Base-by-base conservation (phyloP, 2,888 invertebrate species). In the Merodon equestris region DNA sequence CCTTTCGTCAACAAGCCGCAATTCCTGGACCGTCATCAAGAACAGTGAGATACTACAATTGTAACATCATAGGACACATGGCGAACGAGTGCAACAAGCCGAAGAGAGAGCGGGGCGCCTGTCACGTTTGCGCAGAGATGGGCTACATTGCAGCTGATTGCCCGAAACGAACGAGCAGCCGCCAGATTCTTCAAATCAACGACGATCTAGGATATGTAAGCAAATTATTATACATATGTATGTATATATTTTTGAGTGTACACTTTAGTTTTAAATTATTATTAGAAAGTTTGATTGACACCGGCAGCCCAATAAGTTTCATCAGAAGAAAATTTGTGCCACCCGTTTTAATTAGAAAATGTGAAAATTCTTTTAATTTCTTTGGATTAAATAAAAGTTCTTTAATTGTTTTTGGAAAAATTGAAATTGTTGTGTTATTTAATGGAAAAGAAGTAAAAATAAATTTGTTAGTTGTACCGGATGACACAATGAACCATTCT, bases 201-300 rank as follows among this genome's bases (percentile, higher is more conserved):
- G 64, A 63, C 0, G 45, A 71, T 42, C 73, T 70, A n/a, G 40
- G n/a, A 13, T 81, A 79, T 60, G 81, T 82, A 75, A 81, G 76
- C 27, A 27, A 27, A 27, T 54, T 82, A 27, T 54, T 48, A 63
- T 79, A n/a, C n/a, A n/a, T n/a, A n/a, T n/a, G 18, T 76, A 72
- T 9, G 14, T 79, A 81, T 72, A 44, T 54, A 53, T 81, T 81
- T 74, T 40, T 54, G 48, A 64, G 27, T 45, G 10, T n/a, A 15
- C 45, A 74, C 64, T 60, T 14, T 81, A 76, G 57, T 58, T 66
- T 42, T 66, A 38, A 60, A 50, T 64, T 53, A 17, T 67, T 68
- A 45, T 66, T 81, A 79, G 79, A 56, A 63, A 45, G 50, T 18
- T 36, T 79, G 51, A 75, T 79, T 27, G 81, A 81, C 58, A 77